Base-by-base conservation (phyloP, 2,888 invertebrate species). In the Callimorpha dominula region DNA sequence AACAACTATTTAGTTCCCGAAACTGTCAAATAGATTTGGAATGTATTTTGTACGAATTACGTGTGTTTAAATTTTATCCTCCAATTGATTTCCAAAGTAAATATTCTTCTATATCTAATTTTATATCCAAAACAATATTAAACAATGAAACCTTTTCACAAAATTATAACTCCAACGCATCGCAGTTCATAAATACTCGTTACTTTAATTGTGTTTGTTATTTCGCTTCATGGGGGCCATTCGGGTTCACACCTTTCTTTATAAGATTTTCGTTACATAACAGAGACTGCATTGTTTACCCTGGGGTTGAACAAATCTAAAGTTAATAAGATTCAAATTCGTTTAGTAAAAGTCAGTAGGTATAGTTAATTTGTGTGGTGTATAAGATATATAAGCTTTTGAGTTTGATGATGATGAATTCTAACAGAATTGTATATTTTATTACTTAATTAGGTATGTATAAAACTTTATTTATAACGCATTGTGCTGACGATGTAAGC, bases 151-250 rank as follows among this genome's bases (percentile, higher is more conserved):
- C 43, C 52, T 57, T 68, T 72, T 68, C 68, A 15, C 64, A 81
- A 89, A 90, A 88, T 87, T 89, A 87, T 89, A 89, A 89, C 90
- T 89, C 87, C 88, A 85, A 82, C 86, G 83, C 86, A 86, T 84
- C 85, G 84, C 86, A 83, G 75, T 88, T 85, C 75, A 87, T 87
- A 90, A 92, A 91, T 86, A 90, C 87, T 90, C 89, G 86, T 92
- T 91, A 91, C 86, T 86, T 84, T 90, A 92, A 92, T 92, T 89
- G 89, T 90, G 87, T 92, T 93, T 91, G 89, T 89, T 90, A 86
- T 88, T 89, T 88, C 82, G 83, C 83, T 82, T 77, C 63, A 64
- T 67, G 66, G 80, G 78, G 84, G 81, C 78, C 81, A 81, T 83
- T 77, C 76, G 79, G 78, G 85, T 81, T 81, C 79, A 73, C 78